Conservation (phyloP, 1,140 invertebrate genomes). For the Drosophila navojoa region DNA sequence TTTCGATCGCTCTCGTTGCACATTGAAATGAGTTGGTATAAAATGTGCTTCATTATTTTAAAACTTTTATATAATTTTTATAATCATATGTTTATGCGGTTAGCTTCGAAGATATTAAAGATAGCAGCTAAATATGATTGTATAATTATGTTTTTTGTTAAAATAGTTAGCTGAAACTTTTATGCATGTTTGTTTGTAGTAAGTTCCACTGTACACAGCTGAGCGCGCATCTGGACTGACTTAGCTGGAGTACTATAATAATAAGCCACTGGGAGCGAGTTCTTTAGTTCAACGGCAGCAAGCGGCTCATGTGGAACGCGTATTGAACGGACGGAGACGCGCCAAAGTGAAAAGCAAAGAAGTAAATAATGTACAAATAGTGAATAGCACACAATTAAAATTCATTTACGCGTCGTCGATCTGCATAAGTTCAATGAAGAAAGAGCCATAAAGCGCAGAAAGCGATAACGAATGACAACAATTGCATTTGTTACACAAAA, state of each 20-base stretch:
- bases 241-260: conserved; percentile 42
- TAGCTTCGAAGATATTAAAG: too few relatives aligned
- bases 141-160: neutral
- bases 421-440: conserved; percentile 78
- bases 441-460: conserved; percentile 37
- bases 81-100: too few relatives aligned
- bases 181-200: neutral
- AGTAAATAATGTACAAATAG: conserved; percentile 63
- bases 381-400: conserved; percentile 65
- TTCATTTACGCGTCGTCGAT: conserved; percentile 72
- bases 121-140: neutral
- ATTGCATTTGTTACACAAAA: conserved; percentile 28
- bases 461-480: conserved; percentile 29
- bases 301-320: conserved; percentile 54
- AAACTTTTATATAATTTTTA: neutral
- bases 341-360: conserved; percentile 47
- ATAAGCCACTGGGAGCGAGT: conserved; percentile 65
- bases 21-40: neutral
- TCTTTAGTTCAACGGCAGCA: conserved; percentile 61
- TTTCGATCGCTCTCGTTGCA: conserved; percentile 19
- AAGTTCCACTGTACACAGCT: conserved; percentile 50
- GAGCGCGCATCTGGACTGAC: conserved; percentile 44
- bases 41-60: neutral
- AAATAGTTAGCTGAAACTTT: neutral
- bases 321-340: conserved; percentile 30